Conservation (phyloP, 1,140 invertebrate species). For the Ganaspis sp. region DNA sequence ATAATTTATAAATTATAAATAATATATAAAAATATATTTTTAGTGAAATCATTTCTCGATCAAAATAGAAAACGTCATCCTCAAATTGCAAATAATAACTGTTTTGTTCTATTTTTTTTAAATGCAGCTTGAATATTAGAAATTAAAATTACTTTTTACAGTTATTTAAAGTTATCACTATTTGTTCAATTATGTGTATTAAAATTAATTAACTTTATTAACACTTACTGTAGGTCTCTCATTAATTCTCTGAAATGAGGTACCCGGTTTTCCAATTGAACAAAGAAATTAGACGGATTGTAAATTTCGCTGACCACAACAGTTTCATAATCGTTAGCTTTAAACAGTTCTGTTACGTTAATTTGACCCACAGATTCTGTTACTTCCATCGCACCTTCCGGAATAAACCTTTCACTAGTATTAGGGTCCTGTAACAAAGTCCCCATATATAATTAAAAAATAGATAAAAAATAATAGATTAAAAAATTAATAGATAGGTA, state of each 20-base stretch:
- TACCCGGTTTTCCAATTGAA: slow-evolving; percentile 54
- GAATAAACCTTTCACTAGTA: slow-evolving; percentile 49
- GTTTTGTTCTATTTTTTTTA: too few relatives aligned
- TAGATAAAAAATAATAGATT: neutral
- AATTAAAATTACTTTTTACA: slow-evolving; percentile 2
- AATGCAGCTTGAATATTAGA: too few relatives aligned
- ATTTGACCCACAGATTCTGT: slow-evolving; percentile 62
- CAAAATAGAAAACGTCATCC: too few relatives aligned
- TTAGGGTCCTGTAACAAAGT: slow-evolving; percentile 51
- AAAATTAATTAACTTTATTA: neutral
- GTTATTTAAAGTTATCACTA: too few relatives aligned
- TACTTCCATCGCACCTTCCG: slow-evolving; percentile 56
- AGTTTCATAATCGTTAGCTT: slow-evolving; percentile 44
- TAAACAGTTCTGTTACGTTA: slow-evolving; percentile 47
- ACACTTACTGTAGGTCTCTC: slow-evolving; percentile 62
- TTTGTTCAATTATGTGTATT: too few relatives aligned
- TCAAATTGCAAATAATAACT: too few relatives aligned
- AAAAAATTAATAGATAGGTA: neutral
- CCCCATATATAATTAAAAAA: too few relatives aligned
- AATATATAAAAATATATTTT: too few relatives aligned
- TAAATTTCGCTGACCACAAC: slow-evolving; percentile 62
- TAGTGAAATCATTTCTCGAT: too few relatives aligned
- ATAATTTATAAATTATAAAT: too few relatives aligned
- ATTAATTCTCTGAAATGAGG: slow-evolving; percentile 57
- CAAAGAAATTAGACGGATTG: slow-evolving; percentile 70